These are phyloP conservation scores for Oryctes rhinoceros DNA, from an alignment of 1,140 invertebrate species.

Conservation along the genomic window DNA sequence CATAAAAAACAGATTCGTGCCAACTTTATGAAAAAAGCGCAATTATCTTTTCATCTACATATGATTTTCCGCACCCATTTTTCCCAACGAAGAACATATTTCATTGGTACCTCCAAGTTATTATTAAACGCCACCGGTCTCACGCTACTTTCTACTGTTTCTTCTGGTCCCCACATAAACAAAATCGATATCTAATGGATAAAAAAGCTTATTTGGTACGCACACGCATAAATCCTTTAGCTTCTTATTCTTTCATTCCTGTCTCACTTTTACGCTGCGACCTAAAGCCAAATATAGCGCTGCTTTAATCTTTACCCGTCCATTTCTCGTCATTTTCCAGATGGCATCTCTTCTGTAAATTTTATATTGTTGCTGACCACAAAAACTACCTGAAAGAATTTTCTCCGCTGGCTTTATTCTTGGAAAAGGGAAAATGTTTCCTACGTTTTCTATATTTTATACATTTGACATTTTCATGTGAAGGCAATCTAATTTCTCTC, in stretches of 20 bases:
- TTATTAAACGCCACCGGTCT: constrained; percentile 33
- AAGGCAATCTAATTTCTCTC: constrained; percentile 17
- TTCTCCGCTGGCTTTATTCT: constrained; percentile 12
- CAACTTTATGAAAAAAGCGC: constrained; percentile 35
- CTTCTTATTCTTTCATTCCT: constrained; percentile 17
- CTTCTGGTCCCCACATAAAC: constrained; percentile 11
- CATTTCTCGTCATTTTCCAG: constrained; percentile 33
- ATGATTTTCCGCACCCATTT: constrained; percentile 29
- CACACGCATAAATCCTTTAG: constrained; percentile 20
- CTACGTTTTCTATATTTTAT: constrained; percentile 26
- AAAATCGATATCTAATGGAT: constrained; percentile 34
- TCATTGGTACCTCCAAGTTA: constrained; percentile 34
- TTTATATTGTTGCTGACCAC: constrained; percentile 27
- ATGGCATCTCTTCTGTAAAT: constrained; percentile 31
- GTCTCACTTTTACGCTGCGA: constrained; percentile 11
- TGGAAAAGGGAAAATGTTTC: constrained; percentile 31
- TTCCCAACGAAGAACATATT: constrained; percentile 37
- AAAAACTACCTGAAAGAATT: constrained; percentile 29
- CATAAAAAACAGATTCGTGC: constrained; percentile 22
- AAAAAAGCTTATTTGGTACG: constrained; percentile 30
- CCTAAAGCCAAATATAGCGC: constrained; percentile 19
- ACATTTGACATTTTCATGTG: constrained; percentile 15
- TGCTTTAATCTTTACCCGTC: constrained; percentile 35
- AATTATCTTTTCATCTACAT: constrained; percentile 28
- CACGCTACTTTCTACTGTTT: neutral